Evolutionary conservation across 2,113 vertebrate genomes (phyloP).

Genomic region (Sapayoa aenigma): DNA sequence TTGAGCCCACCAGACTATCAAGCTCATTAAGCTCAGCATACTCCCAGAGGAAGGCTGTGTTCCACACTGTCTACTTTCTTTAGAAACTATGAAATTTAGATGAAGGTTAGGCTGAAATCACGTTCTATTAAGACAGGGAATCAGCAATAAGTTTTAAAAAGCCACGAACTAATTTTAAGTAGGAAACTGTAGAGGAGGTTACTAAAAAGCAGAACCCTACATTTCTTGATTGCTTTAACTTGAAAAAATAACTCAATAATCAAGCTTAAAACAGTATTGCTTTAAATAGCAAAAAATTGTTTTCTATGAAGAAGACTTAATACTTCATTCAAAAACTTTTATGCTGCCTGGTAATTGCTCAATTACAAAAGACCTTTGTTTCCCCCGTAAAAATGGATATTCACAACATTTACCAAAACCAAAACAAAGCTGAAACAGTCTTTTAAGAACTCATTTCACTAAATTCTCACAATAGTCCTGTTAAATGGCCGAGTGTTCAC

Average conservation of each 20-base stretch:
- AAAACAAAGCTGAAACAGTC: background rate
- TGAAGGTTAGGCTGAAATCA: constrained; percentile 68
- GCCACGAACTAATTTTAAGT: constrained; percentile 23
- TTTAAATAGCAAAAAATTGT: background rate
- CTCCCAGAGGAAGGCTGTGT: constrained; percentile 91
- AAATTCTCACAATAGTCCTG: constrained; percentile 35
- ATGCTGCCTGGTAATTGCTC: background rate
- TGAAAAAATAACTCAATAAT: background rate
- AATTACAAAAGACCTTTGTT: background rate
- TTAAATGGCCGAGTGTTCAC: constrained; percentile 57
- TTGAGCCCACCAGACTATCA: constrained; percentile 99
- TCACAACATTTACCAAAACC: background rate
- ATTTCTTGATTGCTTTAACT: background rate
- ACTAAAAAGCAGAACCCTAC: background rate
- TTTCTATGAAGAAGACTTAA: background rate
- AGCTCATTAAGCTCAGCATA: constrained; percentile 96
- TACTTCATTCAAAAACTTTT: background rate
- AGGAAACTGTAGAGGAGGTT: background rate
- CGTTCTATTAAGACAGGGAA: constrained; percentile 57
- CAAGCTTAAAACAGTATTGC: background rate
- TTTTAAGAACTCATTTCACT: background rate
- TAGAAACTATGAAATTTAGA: constrained; percentile 76
- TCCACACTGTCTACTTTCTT: constrained; percentile 80
- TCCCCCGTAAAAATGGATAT: background rate
- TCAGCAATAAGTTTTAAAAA: constrained; percentile 55